Base-by-base conservation (phyloP, 2,113 vertebrate species). In the Vulpes lagopus region DNA sequence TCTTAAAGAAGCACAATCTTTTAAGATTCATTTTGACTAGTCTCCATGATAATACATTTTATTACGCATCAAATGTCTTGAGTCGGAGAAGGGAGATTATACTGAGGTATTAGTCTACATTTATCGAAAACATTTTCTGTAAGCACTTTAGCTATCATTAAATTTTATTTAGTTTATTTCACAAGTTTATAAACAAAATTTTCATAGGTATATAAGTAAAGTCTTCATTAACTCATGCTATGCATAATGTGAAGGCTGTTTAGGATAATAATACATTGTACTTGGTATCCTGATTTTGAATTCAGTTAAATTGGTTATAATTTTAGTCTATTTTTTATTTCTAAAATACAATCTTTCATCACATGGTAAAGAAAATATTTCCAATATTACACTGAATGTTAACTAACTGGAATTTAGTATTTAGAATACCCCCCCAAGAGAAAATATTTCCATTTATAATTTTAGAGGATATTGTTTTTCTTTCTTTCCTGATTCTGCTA, bases 111-210 rank as follows among this genome's bases (percentile, higher is more conserved):
- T 81, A 78, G 71, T 93, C 57, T 81, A 65, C 59, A 43, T 89
- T 84, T 95, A 60, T 51, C n/a, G 59, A 86, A 94, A 92, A 86
- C 55, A 96, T 85, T 96, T 97, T 96, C 49, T 89, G 8, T 79
- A 35, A 43, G 11, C 25, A 86, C 49, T 65, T 95, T 69, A 93
- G 27, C 60, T 84, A 30, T 80, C 65, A 76, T 89, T 53, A 86
- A 94, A 86, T 67, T 73, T 96, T 27, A 95, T 25, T 92, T 85
- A 89, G 57, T 89, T 92, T 92, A 53, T 83, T 91, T 94, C 43
- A 94, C 35, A 90, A 8, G 17, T n/a, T 69, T 96, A 88, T 71
- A 91, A 57, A 96, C 80, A 91, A 94, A 93, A 11, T 69, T 23
- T 91, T 94, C 64, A 67, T 30, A 89, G 20, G 38, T 43, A 38